Evolutionary conservation across 2,113 vertebrate genomes (phyloP).

Genomic region (Origma solitaria): DNA sequence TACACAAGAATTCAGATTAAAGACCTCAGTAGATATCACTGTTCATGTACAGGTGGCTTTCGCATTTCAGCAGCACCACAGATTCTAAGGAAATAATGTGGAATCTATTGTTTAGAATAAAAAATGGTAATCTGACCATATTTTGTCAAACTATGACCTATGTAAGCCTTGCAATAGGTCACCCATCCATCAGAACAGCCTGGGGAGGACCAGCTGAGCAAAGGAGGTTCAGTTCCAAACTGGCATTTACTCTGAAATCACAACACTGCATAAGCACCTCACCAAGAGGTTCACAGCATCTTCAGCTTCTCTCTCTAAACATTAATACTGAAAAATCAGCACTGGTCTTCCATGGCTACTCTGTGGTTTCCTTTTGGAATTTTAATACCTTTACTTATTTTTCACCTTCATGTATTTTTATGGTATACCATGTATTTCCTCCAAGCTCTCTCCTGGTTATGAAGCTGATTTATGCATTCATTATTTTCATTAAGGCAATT

Average conservation of each 20-base stretch:
- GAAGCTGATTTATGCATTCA: not conserved
- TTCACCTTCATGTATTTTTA: not conserved
- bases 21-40: not conserved
- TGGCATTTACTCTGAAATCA: not conserved
- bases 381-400: not conserved
- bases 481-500: not conserved
- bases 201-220: not conserved
- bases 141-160: not conserved
- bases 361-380: not conserved
- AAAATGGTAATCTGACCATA: not conserved
- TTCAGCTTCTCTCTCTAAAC: not conserved
- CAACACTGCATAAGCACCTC: not conserved
- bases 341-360: not conserved
- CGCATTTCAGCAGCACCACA: not conserved
- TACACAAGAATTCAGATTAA: not conserved
- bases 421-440: not conserved
- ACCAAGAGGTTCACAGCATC: not conserved
- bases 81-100: not conserved
- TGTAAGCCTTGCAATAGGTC: fast-evolving
- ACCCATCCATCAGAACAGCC: not conserved
- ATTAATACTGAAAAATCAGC: not conserved
- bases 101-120: not conserved
- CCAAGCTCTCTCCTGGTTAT: not conserved
- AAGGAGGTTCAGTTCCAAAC: not conserved
- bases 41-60: not conserved